Percentiles rank a stretch among this genome's conserved stretches.
Conservation (phyloP, 1,140 invertebrate species). For the Tetragnatha versicolor region DNA sequence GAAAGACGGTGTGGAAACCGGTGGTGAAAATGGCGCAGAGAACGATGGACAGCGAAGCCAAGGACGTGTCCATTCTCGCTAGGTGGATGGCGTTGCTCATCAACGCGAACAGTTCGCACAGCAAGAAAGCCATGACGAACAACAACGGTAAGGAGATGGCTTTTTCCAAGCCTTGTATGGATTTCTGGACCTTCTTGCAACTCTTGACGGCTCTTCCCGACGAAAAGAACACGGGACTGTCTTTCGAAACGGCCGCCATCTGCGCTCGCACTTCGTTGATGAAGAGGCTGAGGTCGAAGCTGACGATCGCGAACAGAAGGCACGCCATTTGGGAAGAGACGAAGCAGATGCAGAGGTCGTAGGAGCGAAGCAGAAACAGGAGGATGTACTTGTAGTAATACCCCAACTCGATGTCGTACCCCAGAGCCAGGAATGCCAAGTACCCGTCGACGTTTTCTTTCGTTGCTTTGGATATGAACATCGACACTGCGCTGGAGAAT, state of each 20-base stretch:
- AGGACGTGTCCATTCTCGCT: background rate
- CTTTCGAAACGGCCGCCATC: background rate
- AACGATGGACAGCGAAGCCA: constrained; percentile 9
- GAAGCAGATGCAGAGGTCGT: constrained; percentile 31
- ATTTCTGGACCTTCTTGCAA: constrained; percentile 23
- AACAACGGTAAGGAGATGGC: constrained; percentile 32
- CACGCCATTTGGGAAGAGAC: constrained; percentile 28
- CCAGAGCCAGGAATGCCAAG: constrained; percentile 10
- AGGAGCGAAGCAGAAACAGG: constrained; percentile 24
- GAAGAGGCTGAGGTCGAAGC: background rate
- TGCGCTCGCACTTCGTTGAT: constrained; percentile 7
- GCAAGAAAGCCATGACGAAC: constrained; percentile 17
- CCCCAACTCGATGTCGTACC: constrained; percentile 5
- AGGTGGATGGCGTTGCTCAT: constrained; percentile 35
- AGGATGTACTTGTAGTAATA: constrained; percentile 31
- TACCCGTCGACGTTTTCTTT: constrained; percentile 17
- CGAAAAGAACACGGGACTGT: background rate
- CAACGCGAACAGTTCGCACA: constrained; percentile 29
- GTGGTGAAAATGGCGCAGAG: constrained; percentile 18
- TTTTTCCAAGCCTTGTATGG: constrained; percentile 12
- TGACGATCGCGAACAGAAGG: constrained; percentile 6
- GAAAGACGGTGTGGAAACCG: constrained; percentile 26
- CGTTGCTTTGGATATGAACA: constrained; percentile 15
- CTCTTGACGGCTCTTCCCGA: background rate
- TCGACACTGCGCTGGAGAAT: constrained; percentile 4